These are phyloP conservation scores for Heliconius ismenius DNA, from an alignment of 2,888 invertebrate species.

Conservation along the genomic window DNA sequence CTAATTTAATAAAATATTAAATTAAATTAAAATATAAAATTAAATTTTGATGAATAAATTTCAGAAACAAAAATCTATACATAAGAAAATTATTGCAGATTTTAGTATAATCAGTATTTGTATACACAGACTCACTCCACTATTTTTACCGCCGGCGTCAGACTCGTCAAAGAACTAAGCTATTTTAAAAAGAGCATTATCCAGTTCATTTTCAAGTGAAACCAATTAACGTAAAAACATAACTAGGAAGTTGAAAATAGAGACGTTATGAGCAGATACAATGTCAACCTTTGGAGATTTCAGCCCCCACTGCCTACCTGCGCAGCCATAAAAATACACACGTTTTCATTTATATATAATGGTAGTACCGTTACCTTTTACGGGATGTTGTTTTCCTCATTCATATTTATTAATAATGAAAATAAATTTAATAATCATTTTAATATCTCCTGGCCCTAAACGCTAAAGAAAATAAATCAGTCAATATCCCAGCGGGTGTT, in stretches of 20 bases:
- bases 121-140: too few species aligned
- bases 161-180: too few species aligned
- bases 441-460: conserved; percentile 8
- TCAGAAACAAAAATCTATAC: too few species aligned
- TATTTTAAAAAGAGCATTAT: not conserved
- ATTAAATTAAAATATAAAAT: too few species aligned
- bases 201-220: not conserved
- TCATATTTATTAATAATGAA: conserved; percentile 23
- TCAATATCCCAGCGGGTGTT: conserved; percentile 32
- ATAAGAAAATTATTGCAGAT: too few species aligned
- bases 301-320: conserved; percentile 17
- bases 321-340: conserved; percentile 36
- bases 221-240: not conserved
- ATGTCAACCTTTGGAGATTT: conserved; percentile 8
- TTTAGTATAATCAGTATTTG: too few species aligned
- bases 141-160: too few species aligned
- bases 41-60: too few species aligned
- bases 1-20: too few species aligned
- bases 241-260: conserved; percentile 2
- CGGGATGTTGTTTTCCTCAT: conserved; percentile 24
- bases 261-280: conserved; percentile 11
- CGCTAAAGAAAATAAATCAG: conserved; percentile 27
- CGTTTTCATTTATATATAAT: conserved; percentile 28
- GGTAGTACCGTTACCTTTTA: conserved; percentile 20
- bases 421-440: conserved; percentile 27